Conservation (phyloP, 2,113 vertebrate species). For the Percina caprodes region DNA sequence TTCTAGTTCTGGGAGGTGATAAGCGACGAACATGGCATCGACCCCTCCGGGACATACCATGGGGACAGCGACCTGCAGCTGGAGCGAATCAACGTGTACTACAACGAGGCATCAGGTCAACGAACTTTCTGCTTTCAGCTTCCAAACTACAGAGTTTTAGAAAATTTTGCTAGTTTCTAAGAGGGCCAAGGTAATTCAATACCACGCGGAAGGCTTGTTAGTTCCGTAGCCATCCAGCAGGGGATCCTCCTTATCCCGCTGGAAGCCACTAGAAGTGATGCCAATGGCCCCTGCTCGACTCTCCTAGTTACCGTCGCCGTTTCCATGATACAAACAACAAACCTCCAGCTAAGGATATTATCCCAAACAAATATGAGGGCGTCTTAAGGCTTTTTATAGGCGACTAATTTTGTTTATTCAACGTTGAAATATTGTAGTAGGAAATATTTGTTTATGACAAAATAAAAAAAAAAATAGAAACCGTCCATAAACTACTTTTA, state of each 20-base stretch:
- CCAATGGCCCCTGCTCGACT: background rate
- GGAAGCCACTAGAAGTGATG: background rate
- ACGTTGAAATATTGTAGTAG: background rate
- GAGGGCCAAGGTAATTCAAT: conserved; percentile 23
- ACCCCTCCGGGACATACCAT: conserved; percentile 68
- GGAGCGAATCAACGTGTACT: conserved; percentile 73
- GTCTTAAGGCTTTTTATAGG: too few relatives aligned
- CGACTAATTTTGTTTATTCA: background rate
- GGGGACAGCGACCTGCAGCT: conserved; percentile 75
- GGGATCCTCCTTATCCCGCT: background rate
- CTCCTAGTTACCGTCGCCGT: conserved; percentile 53
- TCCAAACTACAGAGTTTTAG: background rate
- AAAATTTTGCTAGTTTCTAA: conserved; percentile 2
- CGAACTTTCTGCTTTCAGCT: background rate
- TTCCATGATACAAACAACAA: conserved; percentile 44
- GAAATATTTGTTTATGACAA: too few relatives aligned
- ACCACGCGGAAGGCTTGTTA: background rate
- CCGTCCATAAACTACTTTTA: too few relatives aligned
- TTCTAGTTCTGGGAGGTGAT: conserved; percentile 77
- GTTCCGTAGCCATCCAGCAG: conserved; percentile 23
- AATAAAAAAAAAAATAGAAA: too few relatives aligned
- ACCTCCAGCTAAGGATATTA: background rate
- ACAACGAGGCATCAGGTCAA: conserved; percentile 73
- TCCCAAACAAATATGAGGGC: background rate
- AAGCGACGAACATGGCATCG: conserved; percentile 75